phyloP scores from a whole-genome alignment of 2,888 invertebrate species.

The Diachrysia chrysitis region DNA sequence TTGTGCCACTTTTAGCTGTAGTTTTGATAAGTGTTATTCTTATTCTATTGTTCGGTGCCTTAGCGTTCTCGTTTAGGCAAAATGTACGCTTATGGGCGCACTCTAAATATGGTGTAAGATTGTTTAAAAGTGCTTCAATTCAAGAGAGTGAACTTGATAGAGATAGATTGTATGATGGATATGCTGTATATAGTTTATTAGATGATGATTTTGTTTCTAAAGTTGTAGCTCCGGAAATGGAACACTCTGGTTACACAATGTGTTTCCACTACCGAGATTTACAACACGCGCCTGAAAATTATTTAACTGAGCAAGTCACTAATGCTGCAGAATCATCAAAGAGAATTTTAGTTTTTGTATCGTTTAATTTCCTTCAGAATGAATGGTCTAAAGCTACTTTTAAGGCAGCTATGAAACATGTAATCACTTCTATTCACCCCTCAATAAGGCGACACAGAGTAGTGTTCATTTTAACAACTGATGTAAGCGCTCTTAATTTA shows the following conservation, averaged over 20 bases:
- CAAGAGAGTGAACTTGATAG: constrained; percentile 89
- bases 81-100: constrained; percentile 95
- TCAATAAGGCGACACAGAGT: constrained; percentile 90
- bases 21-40: constrained; percentile 92
- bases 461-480: constrained; percentile 88
- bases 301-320: constrained; percentile 90
- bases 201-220: constrained; percentile 93
- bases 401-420: constrained; percentile 93
- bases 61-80: constrained; percentile 93
- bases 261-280: constrained; percentile 92
- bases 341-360: constrained; percentile 93
- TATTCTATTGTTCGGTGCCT: constrained; percentile 91
- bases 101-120: constrained; percentile 93
- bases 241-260: constrained; percentile 91
- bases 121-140: constrained; percentile 91
- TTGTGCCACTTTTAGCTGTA: constrained; percentile 93
- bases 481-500: constrained; percentile 92
- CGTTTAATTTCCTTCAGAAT: constrained; percentile 93
- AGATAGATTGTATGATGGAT: constrained; percentile 95
- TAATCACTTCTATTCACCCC: constrained; percentile 91
- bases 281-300: constrained; percentile 90
- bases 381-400: constrained; percentile 96
- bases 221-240: constrained; percentile 93
- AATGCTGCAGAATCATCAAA: constrained; percentile 91
- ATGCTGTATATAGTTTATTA: constrained; percentile 95